Percentiles rank a stretch among this genome's conserved stretches.
Evolutionary conservation across 37 sponge, comb jelly and placozoan genomes (phyloP).

Genomic region (Ephydatia muelleri): DNA sequence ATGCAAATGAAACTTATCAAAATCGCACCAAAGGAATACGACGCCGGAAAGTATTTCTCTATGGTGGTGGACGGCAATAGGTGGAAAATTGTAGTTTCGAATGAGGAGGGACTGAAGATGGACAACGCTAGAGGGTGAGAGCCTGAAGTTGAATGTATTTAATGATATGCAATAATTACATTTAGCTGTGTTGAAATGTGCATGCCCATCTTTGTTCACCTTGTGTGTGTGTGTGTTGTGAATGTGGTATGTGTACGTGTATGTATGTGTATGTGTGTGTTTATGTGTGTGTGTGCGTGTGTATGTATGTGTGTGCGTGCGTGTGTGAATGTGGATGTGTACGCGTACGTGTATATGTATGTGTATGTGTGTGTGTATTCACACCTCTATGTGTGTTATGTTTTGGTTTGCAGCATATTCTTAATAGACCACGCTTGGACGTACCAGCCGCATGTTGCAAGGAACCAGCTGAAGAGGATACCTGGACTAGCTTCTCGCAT

Average conservation of each 20-base stretch:
- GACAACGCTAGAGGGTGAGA: slow-evolving; percentile 47
- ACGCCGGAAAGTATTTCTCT: slow-evolving; percentile 82
- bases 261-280: neutral
- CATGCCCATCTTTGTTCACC: no score
- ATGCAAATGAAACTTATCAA: neutral
- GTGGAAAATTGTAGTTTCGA: slow-evolving; percentile 59
- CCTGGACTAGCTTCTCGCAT: slow-evolving; percentile 79
- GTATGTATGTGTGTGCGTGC: neutral
- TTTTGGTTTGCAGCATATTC: slow-evolving; percentile 57
- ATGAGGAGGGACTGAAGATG: slow-evolving; percentile 22
- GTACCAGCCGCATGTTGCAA: slow-evolving; percentile 62
- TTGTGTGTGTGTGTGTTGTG: neutral
- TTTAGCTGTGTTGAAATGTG: no score
- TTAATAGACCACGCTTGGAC: slow-evolving; percentile 96
- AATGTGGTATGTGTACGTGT: neutral
- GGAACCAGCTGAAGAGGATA: slow-evolving; percentile 54
- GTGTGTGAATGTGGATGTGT: no score
- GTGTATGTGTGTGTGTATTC: neutral
- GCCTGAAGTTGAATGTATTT: slow-evolving; percentile 49
- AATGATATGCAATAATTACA: no score
- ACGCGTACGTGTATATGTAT: no score
- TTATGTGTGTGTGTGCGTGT: neutral
- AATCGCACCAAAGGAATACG: slow-evolving; percentile 47
- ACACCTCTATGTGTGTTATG: neutral
- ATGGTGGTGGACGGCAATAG: slow-evolving; percentile 46